Evolutionary conservation across 2,888 invertebrate genomes (phyloP), one percentile per base, ranked within the genome.

Genomic region (Empis livida): DNA sequence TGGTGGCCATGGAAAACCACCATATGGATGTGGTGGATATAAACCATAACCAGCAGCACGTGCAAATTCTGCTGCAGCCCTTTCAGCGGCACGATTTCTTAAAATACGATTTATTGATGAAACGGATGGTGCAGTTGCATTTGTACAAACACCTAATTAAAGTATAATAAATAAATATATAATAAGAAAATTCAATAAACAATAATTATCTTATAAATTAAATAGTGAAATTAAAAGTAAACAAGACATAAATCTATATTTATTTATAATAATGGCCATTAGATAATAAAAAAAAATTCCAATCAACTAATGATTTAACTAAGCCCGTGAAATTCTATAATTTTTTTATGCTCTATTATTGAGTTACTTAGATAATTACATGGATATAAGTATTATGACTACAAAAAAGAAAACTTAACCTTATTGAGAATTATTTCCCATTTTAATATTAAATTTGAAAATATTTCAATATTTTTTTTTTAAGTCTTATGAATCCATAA

Each of bases 101-200:
- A 97, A 74, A 62, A 97, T 97, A 58, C 97, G 79, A 71, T 95
- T 96, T 68, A 96, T 96, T 55, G 94, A 94, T 60, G 93, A 93
- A 4, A 96, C 95, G 44, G 93, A 94, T 0, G 97, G 97, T 1
- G 96, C 93, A 16, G 93, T 93, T 44, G 86, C 87, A 65, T 92
- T 92, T 38, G 90, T 91, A 69, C 96, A 97, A 9, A 96, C 91
- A 56, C 89, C 93, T 94, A 75, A 66, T 27, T 4, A 3, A 27
- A 27, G 4, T 5, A 20, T 27, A 27, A 9, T 6, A 8, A 27
- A 27, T 5, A 37, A 27, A 15, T n/a, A n/a, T n/a, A n/a, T 35
- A 17, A 16, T 38, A 15, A 10, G 11, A 45, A 45, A 20, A 40
- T 40, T n/a, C 14, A 41, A 27, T 41, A 13, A 41, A 27, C 23